phyloP scores from a whole-genome alignment of 2,888 invertebrate genomes.

The Trissolcus brochymenae region DNA sequence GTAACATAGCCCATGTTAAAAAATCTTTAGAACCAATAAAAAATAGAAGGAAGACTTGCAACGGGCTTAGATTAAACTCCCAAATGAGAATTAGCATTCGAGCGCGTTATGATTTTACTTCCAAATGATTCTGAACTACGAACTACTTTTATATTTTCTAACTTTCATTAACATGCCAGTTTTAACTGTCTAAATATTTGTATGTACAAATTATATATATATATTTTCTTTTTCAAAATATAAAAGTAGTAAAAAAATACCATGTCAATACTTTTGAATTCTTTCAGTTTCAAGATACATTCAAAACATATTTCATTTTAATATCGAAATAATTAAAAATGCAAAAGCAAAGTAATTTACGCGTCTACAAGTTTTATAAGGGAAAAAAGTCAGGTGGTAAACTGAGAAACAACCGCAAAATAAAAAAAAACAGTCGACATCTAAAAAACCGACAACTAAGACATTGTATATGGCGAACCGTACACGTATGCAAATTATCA shows the following conservation, averaged over 20 bases:
- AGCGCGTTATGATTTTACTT: slow-evolving; percentile 9
- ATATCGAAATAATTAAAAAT: slow-evolving; percentile 31
- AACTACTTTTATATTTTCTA: slow-evolving; percentile 12
- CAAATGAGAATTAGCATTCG: slow-evolving; percentile 23
- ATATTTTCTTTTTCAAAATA: background rate
- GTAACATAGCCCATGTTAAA: slow-evolving; percentile 29
- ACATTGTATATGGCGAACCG: slow-evolving; percentile 18
- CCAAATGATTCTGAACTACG: too few species aligned
- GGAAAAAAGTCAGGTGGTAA: slow-evolving; percentile 37
- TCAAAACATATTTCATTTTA: slow-evolving; percentile 22
- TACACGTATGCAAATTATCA: slow-evolving; percentile 45
- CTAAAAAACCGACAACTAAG: slow-evolving; percentile 14
- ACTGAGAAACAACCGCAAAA: slow-evolving; percentile 31
- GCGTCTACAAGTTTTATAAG: slow-evolving; percentile 49
- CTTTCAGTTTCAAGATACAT: background rate
- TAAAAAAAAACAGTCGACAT: slow-evolving; percentile 16
- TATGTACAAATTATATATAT: too few species aligned
- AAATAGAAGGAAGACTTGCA: slow-evolving; percentile 14
- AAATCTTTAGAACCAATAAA: slow-evolving; percentile 19
- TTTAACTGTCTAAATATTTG: too few species aligned
- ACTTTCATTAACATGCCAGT: too few species aligned
- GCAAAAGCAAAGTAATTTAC: slow-evolving; percentile 44
- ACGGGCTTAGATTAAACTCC: slow-evolving; percentile 1
- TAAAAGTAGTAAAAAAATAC: slow-evolving; percentile 32
- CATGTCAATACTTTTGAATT: slow-evolving; percentile 2